Evolutionary conservation across 2,888 invertebrate genomes (phyloP).

Genomic region (Prenolepis imparis): DNA sequence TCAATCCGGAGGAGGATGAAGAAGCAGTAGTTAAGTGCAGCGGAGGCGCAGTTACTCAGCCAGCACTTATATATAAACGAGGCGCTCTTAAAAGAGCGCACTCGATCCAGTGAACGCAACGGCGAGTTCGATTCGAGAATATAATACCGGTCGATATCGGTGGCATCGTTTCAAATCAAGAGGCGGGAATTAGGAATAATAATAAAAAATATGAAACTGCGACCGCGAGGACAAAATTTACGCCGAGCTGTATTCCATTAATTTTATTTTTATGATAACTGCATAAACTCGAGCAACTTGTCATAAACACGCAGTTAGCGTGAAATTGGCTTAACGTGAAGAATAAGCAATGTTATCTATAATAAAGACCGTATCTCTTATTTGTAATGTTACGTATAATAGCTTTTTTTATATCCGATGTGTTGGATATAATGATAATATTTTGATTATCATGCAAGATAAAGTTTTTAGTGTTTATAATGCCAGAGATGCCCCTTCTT

Average conservation of each 20-base stretch:
- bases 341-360: neutral
- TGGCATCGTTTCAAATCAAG: slow-evolving; percentile 54
- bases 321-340: slow-evolving; percentile 7
- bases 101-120: slow-evolving; percentile 77
- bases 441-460: neutral
- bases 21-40: slow-evolving; percentile 61
- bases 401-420: neutral
- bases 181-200: slow-evolving; percentile 57
- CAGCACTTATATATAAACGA: slow-evolving; percentile 74
- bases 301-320: slow-evolving; percentile 43
- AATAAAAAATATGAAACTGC: slow-evolving; percentile 38
- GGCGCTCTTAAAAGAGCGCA: slow-evolving; percentile 66
- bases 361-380: neutral
- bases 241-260: neutral
- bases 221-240: neutral
- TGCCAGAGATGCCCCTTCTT: neutral
- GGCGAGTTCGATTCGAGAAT: slow-evolving; percentile 53
- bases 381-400: neutral
- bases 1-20: slow-evolving; percentile 17
- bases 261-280: slow-evolving; percentile 47
- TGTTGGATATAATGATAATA: neutral
- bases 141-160: slow-evolving; percentile 40
- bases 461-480: neutral
- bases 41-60: slow-evolving; percentile 67
- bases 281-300: slow-evolving; percentile 38